Conservation (phyloP, 1,140 invertebrate genomes). For the Sycophila sp. region DNA sequence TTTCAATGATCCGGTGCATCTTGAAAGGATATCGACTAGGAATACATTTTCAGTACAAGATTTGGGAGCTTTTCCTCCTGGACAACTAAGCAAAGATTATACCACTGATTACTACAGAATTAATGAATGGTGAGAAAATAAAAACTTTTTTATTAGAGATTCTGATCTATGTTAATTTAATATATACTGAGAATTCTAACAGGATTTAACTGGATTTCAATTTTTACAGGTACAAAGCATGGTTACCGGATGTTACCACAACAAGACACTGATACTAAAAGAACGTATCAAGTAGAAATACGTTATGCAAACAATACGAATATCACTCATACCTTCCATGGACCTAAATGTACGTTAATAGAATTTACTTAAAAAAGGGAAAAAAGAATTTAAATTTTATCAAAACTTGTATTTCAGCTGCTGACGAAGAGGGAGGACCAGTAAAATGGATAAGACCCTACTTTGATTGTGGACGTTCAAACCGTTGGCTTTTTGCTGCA, state of each 20-base stretch:
- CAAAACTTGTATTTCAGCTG: slow-evolving; percentile 63
- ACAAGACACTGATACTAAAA: slow-evolving; percentile 92
- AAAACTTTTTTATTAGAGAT: neutral
- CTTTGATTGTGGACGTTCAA: slow-evolving; percentile 95
- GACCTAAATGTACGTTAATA: slow-evolving; percentile 76
- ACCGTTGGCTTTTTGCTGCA: slow-evolving; percentile 95
- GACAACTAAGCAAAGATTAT: slow-evolving; percentile 85
- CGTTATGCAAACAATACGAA: slow-evolving; percentile 96
- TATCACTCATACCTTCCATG: slow-evolving; percentile 94
- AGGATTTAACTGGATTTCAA: slow-evolving; percentile 20
- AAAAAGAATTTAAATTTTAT: slow-evolving; percentile 28
- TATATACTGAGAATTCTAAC: too few species aligned
- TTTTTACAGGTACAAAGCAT: slow-evolving; percentile 75
- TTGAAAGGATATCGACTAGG: slow-evolving; percentile 90
- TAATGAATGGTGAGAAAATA: slow-evolving; percentile 84
- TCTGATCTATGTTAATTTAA: too few species aligned
- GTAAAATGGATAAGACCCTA: slow-evolving; percentile 95
- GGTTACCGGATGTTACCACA: slow-evolving; percentile 89
- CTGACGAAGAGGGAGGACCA: slow-evolving; percentile 88
- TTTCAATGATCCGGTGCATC: slow-evolving; percentile 93
- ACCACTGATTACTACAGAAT: slow-evolving; percentile 89
- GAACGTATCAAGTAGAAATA: slow-evolving; percentile 89
- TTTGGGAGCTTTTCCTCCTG: slow-evolving; percentile 81
- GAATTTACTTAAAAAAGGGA: slow-evolving; percentile 16
- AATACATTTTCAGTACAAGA: slow-evolving; percentile 88